phyloP scores from a whole-genome alignment of 2,888 invertebrate genomes.

The Pemphredon lugubris region DNA sequence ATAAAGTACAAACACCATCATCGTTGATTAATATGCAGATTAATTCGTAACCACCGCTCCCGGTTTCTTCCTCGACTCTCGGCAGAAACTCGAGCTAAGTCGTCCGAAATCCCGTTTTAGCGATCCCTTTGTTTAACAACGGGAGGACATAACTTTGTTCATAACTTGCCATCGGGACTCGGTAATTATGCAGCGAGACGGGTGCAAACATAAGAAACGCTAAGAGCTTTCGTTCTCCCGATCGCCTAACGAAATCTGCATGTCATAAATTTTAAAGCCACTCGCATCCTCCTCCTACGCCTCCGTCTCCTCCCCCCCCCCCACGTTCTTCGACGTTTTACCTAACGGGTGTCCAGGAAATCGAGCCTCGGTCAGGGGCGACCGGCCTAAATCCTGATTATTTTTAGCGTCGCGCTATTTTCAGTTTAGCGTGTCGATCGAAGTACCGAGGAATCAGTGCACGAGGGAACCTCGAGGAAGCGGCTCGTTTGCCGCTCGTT shows the following conservation, averaged over 20 bases:
- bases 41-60: no score
- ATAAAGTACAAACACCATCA: no score
- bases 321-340: background rate
- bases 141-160: no score
- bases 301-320: background rate
- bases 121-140: no score
- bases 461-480: conserved; percentile 62
- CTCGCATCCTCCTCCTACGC: conserved; percentile 3
- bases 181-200: no score
- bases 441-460: conserved; percentile 64
- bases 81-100: no score
- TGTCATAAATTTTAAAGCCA: conserved; percentile 41
- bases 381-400: conserved; percentile 66
- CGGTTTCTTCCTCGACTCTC: no score
- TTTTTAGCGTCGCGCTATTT: conserved; percentile 75
- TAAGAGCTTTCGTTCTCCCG: conserved; percentile 30
- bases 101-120: no score
- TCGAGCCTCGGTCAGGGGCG: conserved; percentile 30
- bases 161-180: no score
- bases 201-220: conserved; percentile 16
- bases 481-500: conserved; percentile 59
- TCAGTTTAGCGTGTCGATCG: conserved; percentile 72
- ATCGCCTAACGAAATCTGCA: conserved; percentile 30
- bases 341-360: conserved; percentile 58
- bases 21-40: no score